These are phyloP conservation scores for Varanus salvator DNA, from an alignment of 2,113 vertebrate species.

Conservation along the genomic window DNA sequence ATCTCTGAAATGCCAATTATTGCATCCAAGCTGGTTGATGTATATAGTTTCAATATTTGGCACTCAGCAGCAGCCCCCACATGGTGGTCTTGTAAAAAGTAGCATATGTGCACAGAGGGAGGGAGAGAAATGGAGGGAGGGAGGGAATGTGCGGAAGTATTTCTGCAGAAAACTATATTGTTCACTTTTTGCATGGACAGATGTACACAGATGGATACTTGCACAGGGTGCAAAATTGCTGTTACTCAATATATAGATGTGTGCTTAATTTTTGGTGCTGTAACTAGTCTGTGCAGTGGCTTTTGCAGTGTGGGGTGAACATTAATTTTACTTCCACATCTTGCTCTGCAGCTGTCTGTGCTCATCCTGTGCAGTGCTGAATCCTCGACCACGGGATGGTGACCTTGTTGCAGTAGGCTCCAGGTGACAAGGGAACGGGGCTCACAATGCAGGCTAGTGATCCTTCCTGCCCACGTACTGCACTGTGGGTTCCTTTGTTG, in stretches of 20 bases:
- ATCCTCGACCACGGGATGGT: background rate
- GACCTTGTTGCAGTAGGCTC: background rate
- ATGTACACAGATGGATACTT: slow-evolving; percentile 23
- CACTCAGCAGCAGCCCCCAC: background rate
- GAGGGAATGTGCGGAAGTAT: background rate
- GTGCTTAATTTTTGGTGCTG: background rate
- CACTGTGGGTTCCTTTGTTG: background rate
- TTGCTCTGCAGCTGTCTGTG: background rate
- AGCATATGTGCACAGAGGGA: slow-evolving; percentile 4
- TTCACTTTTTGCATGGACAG: slow-evolving; percentile 20
- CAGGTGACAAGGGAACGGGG: background rate
- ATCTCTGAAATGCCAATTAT: background rate
- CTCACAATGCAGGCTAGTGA: too few species aligned
- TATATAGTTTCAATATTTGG: slow-evolving; percentile 18
- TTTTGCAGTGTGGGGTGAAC: background rate
- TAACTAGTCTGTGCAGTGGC: background rate
- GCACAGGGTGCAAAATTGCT: background rate
- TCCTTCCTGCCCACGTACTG: background rate
- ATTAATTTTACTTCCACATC: background rate
- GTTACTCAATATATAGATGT: slow-evolving; percentile 1
- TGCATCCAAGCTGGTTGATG: slow-evolving; percentile 19
- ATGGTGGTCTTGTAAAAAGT: slow-evolving; percentile 7
- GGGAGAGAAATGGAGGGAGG: too few species aligned
- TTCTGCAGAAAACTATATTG: slow-evolving; percentile 3
- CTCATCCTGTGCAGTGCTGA: background rate